A percentile compares a stretch with the other conserved stretches of the same genome.
Conservation (phyloP, 2,797 vertebrate species). For the Pangasius djambal region DNA sequence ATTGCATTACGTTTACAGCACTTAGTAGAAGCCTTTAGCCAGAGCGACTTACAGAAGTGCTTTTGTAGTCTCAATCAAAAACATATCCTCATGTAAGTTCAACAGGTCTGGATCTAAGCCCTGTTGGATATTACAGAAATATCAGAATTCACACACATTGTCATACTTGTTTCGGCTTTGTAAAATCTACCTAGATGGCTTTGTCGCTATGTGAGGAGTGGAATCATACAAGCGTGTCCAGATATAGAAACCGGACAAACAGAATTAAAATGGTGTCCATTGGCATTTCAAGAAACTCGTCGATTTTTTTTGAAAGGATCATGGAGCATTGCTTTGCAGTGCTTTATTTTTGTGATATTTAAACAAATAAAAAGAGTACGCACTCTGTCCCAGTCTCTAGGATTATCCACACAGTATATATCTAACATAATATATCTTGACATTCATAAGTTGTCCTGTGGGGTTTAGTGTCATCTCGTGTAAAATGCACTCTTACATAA, state of each 20-base stretch:
- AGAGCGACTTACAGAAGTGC: neutral
- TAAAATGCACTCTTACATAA: slow-evolving; percentile 14
- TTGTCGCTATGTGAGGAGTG: neutral
- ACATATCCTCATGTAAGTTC: neutral
- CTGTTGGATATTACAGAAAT: neutral
- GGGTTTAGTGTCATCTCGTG: slow-evolving; percentile 15
- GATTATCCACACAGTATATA: neutral
- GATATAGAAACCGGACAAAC: neutral
- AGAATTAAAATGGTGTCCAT: neutral
- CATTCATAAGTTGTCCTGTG: slow-evolving; percentile 2
- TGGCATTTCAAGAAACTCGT: neutral
- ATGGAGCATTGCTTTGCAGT: neutral
- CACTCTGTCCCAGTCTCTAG: neutral
- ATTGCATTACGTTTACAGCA: neutral
- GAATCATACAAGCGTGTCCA: neutral
- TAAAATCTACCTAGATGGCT: too few species aligned
- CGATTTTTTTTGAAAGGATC: neutral
- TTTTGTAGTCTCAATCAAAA: neutral
- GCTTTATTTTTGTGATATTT: neutral
- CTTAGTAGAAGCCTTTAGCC: neutral
- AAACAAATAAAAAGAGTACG: neutral
- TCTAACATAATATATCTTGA: neutral
- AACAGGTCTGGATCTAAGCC: neutral
- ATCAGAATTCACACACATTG: neutral
- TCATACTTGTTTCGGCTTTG: neutral